phyloP scores from a whole-genome alignment of 1,140 invertebrate species.

The Achatina immaculata region DNA sequence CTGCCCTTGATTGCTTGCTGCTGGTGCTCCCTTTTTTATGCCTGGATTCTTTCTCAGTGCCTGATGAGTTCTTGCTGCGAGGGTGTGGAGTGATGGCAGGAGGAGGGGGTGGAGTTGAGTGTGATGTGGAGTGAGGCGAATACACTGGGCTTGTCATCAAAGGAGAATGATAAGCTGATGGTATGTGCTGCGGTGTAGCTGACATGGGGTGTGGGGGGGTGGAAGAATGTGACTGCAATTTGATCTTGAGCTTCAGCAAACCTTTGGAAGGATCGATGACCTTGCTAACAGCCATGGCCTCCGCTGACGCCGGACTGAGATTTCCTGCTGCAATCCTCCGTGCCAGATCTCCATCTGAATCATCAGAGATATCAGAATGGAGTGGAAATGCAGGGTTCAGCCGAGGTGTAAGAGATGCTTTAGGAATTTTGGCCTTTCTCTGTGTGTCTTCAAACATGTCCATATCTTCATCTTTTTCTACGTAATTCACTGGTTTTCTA shows the following conservation, averaged over 20 bases:
- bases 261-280: conserved; percentile 66
- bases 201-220: conserved; percentile 31
- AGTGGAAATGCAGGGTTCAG: conserved; percentile 4
- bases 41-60: conserved; percentile 41
- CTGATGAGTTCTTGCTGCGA: conserved; percentile 37
- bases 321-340: conserved; percentile 17
- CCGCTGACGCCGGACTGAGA: conserved; percentile 33
- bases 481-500: conserved; percentile 38
- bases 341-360: conserved; percentile 45
- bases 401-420: background rate
- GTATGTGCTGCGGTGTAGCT: conserved; percentile 29
- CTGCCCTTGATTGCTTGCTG: conserved; percentile 37
- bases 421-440: background rate
- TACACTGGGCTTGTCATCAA: conserved; percentile 30
- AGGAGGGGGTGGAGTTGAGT: conserved; percentile 39
- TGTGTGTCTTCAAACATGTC: conserved; percentile 24
- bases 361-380: conserved; percentile 48
- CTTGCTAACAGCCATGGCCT: conserved; percentile 59
- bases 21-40: conserved; percentile 36
- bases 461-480: conserved; percentile 39
- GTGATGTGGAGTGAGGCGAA: conserved; percentile 30
- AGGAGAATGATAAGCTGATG: conserved; percentile 31
- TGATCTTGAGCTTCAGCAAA: conserved; percentile 69
- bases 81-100: conserved; percentile 33
- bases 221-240: conserved; percentile 49